Conservation (phyloP, 2,797 vertebrate species). For the Taenioides sp. region DNA sequence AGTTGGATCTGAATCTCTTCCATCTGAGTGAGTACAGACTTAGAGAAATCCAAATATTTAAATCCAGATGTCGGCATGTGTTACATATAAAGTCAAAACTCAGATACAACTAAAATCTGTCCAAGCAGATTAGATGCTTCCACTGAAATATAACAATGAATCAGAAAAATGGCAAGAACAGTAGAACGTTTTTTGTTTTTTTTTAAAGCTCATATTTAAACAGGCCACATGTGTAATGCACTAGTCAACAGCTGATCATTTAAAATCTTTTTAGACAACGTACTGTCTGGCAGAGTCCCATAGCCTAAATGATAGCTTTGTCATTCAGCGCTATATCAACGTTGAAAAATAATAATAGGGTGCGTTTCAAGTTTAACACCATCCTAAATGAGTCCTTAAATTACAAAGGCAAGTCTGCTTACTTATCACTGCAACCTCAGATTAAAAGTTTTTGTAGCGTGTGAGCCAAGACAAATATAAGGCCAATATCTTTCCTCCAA, state of each 20-base stretch:
- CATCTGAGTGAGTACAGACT: conserved; percentile 19
- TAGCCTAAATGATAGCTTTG: conserved; percentile 9
- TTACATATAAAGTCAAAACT: conserved; percentile 24
- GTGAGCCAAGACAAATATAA: conserved; percentile 8
- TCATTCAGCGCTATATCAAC: conserved; percentile 14
- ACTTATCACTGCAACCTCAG: conserved; percentile 20
- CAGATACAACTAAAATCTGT: conserved; percentile 6
- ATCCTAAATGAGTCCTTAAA: conserved; percentile 28
- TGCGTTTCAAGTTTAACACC: conserved; percentile 15
- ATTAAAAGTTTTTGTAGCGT: conserved; percentile 8
- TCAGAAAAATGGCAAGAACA: neutral
- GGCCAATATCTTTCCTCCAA: neutral
- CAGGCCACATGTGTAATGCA: neutral
- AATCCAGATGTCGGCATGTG: conserved; percentile 38
- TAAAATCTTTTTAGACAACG: neutral
- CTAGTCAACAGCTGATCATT: conserved; percentile 1
- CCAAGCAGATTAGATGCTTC: neutral
- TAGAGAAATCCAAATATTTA: conserved; percentile 35
- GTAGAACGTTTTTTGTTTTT: no score
- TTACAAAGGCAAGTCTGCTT: conserved; percentile 21
- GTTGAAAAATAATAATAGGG: neutral
- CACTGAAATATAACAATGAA: conserved; percentile 10
- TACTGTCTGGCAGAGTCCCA: neutral
- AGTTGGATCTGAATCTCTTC: conserved; percentile 9
- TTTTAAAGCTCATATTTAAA: neutral